Evolutionary conservation across 2,797 vertebrate genomes (phyloP), one percentile per base, ranked within the genome.

Genomic region (Crocidura indochinensis): DNA sequence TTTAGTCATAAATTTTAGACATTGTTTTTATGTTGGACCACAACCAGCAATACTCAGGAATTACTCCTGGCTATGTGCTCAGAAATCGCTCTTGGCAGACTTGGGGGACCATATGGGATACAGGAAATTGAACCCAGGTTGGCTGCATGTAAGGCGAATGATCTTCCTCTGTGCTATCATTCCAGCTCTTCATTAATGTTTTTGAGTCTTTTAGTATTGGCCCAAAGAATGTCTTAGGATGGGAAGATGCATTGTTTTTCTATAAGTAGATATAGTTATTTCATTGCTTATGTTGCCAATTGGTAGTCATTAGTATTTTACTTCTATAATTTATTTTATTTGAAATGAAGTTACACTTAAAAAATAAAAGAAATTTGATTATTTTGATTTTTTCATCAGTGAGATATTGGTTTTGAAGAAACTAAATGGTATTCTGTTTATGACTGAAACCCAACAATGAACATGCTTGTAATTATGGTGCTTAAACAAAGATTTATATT

Each of bases 271-370:
- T 62, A 65, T n/a, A 24, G 29, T 17, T 64, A 72, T 80, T 67
- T 86, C n/a, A 65, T 72, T 68, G 27, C 27, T 91, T 71, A 84
- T 73, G 2, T 83, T 83, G 20, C 10, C 44, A 38, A 20, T 71
- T 94, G 91, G 60, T 46, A 75, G 8, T 72, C 75, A 73, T 67
- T 1, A 49, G 24, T 5, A 17, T 31, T 46, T 65, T 10, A 56
- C 22, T 74, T 77, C 31, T 82, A 46, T 19, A 15, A 73, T 10
- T 49, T 65, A 27, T 77, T 88, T 79, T n/a, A n/a, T 3, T 17
- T 64, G 46, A 87, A 85, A 67, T 80, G 2, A 78, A 62, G 46
- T 90, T 94, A 87, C 81, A 73, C 68, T 81, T 84, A 76, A 15
- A 64, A 73, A 86, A 90, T 15, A 87, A 26, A 64, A 53, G 60